A percentile compares a stretch with the other conserved stretches of the same genome.
Evolutionary conservation across 2,113 vertebrate species (phyloP).

Genomic region (Lethenteron reissneri): DNA sequence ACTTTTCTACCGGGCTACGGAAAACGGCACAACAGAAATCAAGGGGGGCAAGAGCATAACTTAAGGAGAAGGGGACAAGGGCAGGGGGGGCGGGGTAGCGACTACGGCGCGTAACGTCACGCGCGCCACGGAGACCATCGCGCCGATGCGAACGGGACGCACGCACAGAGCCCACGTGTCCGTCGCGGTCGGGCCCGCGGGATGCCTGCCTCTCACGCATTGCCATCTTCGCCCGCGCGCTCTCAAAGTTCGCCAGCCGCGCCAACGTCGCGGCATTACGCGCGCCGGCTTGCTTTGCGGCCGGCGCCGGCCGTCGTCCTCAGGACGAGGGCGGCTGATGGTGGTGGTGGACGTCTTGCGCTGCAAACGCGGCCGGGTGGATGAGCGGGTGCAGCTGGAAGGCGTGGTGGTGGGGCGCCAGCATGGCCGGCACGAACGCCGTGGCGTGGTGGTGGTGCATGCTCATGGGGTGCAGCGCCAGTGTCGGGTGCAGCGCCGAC

Average conservation of each 20-base stretch:
- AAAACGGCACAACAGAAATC: not conserved
- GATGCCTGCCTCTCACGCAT: slow-evolving; percentile 28
- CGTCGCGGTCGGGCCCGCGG: not conserved
- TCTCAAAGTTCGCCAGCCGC: too few relatives aligned
- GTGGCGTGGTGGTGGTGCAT: slow-evolving; percentile 73
- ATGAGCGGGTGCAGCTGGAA: slow-evolving; percentile 82
- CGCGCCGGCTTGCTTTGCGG: too few relatives aligned
- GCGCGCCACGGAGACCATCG: too few relatives aligned
- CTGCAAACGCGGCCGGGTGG: slow-evolving; percentile 84
- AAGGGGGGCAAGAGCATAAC: not conserved
- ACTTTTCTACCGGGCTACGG: not conserved
- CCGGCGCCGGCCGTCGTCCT: not conserved
- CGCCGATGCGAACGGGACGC: too few relatives aligned
- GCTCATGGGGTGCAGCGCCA: slow-evolving; percentile 72
- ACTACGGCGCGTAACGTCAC: too few relatives aligned
- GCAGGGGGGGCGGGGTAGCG: not conserved
- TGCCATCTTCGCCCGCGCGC: slow-evolving; percentile 46
- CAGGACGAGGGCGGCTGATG: slow-evolving; percentile 13
- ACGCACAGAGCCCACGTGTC: not conserved
- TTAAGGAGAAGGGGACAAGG: not conserved
- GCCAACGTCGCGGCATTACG: too few relatives aligned
- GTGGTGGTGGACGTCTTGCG: slow-evolving; percentile 93
- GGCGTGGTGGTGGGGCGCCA: slow-evolving; percentile 45
- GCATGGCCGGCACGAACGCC: slow-evolving; percentile 49
- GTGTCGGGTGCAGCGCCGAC: slow-evolving; percentile 66